Evolutionary conservation across 1,140 invertebrate species (phyloP).

Genomic region (Pogonognathellus flavescens): DNA sequence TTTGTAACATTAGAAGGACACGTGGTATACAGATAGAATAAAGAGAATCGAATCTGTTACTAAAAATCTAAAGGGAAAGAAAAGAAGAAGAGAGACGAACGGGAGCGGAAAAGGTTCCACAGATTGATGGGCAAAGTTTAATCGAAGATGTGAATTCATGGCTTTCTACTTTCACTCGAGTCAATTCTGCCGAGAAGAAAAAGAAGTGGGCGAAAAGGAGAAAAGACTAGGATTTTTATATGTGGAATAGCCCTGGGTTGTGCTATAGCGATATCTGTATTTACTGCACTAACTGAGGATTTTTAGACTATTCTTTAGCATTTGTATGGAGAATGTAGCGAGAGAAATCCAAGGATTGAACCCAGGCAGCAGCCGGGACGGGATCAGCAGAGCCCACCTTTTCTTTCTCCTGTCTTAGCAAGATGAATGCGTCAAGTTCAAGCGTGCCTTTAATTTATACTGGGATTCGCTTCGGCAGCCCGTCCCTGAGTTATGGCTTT

Average conservation of each 20-base stretch:
- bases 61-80: constrained; percentile 19
- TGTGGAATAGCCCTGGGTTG: not conserved
- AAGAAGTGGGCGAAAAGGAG: constrained; percentile 41
- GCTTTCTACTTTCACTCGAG: constrained; percentile 60
- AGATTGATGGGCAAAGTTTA: constrained; percentile 67
- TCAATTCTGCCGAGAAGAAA: constrained; percentile 49
- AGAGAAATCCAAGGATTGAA: constrained; percentile 44
- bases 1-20: not conserved
- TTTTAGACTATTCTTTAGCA: constrained; percentile 21
- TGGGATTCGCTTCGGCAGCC: constrained; percentile 41
- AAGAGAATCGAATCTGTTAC: constrained; percentile 35
- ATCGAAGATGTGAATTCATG: constrained; percentile 67
- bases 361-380: not conserved
- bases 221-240: constrained; percentile 42
- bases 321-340: constrained; percentile 12
- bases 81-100: constrained; percentile 59
- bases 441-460: constrained; percentile 44
- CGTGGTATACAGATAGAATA: constrained; percentile 32
- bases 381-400: constrained; percentile 1
- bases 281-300: not conserved
- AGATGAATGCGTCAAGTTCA: constrained; percentile 48
- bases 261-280: not conserved
- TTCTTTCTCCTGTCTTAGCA: constrained; percentile 7
- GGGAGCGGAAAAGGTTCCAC: constrained; percentile 63
- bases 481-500: constrained; percentile 12